A percentile compares a stretch with the other conserved stretches of the same genome.
Evolutionary conservation across 2,888 invertebrate species (phyloP).

Genomic region (Hecatera dysodea): DNA sequence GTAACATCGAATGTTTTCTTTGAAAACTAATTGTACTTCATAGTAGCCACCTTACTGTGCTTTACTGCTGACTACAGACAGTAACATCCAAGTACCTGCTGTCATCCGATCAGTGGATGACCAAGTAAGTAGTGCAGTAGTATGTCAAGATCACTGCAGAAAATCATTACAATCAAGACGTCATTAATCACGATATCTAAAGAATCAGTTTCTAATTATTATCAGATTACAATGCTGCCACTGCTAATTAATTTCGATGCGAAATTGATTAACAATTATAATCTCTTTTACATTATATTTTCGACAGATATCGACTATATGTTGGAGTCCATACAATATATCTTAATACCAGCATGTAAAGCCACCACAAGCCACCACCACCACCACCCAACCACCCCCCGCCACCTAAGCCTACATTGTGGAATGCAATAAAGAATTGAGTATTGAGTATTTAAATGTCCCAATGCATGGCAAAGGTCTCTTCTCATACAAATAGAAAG

Average conservation of each 20-base stretch:
- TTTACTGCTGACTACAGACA: neutral
- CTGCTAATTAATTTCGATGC: constrained; percentile 5
- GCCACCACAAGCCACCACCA: no score
- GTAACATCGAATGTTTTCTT: no score
- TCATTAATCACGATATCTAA: neutral
- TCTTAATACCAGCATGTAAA: neutral
- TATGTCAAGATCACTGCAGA: constrained; percentile 11
- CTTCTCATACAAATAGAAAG: neutral
- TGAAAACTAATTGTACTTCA: no score
- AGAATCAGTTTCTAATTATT: constrained; percentile 13
- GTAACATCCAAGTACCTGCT: neutral
- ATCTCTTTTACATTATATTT: neutral
- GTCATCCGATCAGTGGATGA: neutral
- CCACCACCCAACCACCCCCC: no score
- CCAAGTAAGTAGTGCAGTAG: neutral
- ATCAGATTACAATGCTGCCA: constrained; percentile 8
- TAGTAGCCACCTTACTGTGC: no score
- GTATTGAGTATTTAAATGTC: no score
- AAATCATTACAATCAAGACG: neutral
- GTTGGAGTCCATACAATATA: neutral
- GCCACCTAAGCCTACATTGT: no score
- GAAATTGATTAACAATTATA: constrained; percentile 16
- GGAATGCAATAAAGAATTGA: no score
- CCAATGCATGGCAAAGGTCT: neutral
- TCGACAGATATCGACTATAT: no score